Base-by-base conservation (phyloP, 2,888 invertebrate species). In the Drosophila atripex region DNA sequence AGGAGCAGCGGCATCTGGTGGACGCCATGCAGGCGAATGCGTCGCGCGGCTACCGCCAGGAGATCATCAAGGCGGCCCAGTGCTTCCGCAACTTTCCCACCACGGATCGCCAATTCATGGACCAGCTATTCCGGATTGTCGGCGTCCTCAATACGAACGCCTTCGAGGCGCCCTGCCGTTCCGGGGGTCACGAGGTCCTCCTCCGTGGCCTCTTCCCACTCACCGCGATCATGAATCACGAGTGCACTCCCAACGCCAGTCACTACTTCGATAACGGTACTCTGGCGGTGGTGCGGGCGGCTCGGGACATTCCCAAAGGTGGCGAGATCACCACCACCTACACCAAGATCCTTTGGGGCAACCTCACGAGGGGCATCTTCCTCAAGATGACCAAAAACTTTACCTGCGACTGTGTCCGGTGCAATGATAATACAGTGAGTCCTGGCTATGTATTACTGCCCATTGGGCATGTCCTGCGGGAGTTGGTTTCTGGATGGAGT, bases 201-300 rank as follows among this genome's bases (percentile, higher is more conserved):
- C 91, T 94, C 23, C 92, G 95, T 51, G 95, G 94, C 59, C 91
- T 96, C 75, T 96, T 95, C 89, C 93, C 95, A 1, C 93, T 93
- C 63, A 94, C 95, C 2, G 94, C 95, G 21, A 93, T 95, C 92
- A 93, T 95, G 92, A 93, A 95, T 79, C 96, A 96, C 85, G 94
- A 94, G 82, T 96, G 96, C 88, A 93, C 92, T 51, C 94, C 95
- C 32, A 96, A 96, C 87, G 95, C 95, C 0, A 93, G 94, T 64
- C 95, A 96, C 85, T 92, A 93, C 64, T 95, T 94, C 41, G 93
- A 93, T 57, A 93, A 94, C 38, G 93, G 94, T 14, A 93, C 93
- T 76, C 89, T 93, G 86, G 93, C 95, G 55, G 93, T 94, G 14
- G 91, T 95, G 21, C 93, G 94, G 73, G 95, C 95, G 1, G 94